A percentile compares a stretch with the other conserved stretches of the same genome.
phyloP scores from a whole-genome alignment of 2,797 vertebrate genomes.

The Etheostoma perlongum region DNA sequence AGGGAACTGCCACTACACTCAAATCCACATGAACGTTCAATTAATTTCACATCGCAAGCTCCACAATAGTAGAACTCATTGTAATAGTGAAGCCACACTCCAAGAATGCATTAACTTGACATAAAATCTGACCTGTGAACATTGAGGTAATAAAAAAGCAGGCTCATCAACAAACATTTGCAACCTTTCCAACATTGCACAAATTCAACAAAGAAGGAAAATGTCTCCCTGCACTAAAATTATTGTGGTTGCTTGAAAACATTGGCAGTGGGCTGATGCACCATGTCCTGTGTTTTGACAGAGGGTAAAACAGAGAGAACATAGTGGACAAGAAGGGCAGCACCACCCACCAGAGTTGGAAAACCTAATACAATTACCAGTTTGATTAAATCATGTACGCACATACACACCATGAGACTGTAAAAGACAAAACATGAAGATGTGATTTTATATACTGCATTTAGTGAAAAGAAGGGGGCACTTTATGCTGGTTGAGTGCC shows the following conservation, averaged over 20 bases:
- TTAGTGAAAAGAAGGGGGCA: background rate
- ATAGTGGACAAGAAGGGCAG: constrained; percentile 37
- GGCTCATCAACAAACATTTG: background rate
- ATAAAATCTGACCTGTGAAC: constrained; percentile 8
- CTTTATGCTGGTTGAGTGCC: background rate
- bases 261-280: constrained; percentile 17
- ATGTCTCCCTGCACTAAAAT: background rate
- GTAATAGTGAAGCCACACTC: background rate
- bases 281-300: constrained; percentile 27
- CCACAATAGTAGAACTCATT: background rate
- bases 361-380: constrained; percentile 35
- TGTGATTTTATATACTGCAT: background rate
- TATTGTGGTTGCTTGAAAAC: constrained; percentile 6
- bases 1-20: background rate
- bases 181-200: background rate
- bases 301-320: constrained; percentile 17
- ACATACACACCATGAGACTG: constrained; percentile 5
- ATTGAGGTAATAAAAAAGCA: constrained; percentile 9
- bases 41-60: background rate
- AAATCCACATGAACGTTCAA: background rate
- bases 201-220: constrained; percentile 13
- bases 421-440: background rate
- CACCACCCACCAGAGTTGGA: constrained; percentile 14
- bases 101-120: background rate
- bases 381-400: background rate